Conservation (phyloP, 2,888 invertebrate genomes). For the Acleris emargana region DNA sequence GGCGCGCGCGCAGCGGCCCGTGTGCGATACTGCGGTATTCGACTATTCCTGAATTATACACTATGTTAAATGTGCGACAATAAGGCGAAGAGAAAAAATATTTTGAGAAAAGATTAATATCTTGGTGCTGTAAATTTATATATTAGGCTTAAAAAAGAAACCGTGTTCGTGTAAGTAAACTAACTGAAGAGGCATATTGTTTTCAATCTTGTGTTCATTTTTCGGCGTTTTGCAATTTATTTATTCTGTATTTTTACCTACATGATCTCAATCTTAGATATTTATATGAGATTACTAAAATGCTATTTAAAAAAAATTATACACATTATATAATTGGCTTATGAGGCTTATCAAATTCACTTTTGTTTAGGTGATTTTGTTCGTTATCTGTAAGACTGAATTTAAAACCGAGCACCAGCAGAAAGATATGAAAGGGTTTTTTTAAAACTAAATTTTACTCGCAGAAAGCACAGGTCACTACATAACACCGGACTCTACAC, state of each 20-base stretch:
- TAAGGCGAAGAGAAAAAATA: slow-evolving; percentile 81
- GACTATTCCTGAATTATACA: slow-evolving; percentile 77
- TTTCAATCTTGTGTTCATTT: slow-evolving; percentile 81
- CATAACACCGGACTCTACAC: slow-evolving; percentile 50
- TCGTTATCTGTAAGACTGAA: slow-evolving; percentile 76
- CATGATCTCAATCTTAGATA: slow-evolving; percentile 83
- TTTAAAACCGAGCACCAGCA: slow-evolving; percentile 74
- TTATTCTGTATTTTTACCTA: slow-evolving; percentile 79
- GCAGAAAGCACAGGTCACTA: slow-evolving; percentile 58
- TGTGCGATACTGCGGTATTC: slow-evolving; percentile 80
- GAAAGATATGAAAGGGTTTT: slow-evolving; percentile 51
- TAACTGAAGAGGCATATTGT: slow-evolving; percentile 81
- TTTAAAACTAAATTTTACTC: slow-evolving; percentile 54
- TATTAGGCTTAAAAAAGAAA: slow-evolving; percentile 80
- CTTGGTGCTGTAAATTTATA: slow-evolving; percentile 84
- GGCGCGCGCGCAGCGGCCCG: slow-evolving; percentile 49
- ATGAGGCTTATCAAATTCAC: slow-evolving; percentile 79
- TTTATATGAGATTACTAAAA: slow-evolving; percentile 82
- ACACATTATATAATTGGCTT: slow-evolving; percentile 79
- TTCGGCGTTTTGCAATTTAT: slow-evolving; percentile 76
- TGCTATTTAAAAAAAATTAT: slow-evolving; percentile 71
- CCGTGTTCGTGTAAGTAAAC: slow-evolving; percentile 75
- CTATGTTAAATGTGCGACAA: slow-evolving; percentile 82
- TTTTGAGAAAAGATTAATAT: slow-evolving; percentile 82
- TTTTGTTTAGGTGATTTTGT: slow-evolving; percentile 72